Evolutionary conservation across 1,140 invertebrate genomes (phyloP).

Genomic region (Heliconius congener): DNA sequence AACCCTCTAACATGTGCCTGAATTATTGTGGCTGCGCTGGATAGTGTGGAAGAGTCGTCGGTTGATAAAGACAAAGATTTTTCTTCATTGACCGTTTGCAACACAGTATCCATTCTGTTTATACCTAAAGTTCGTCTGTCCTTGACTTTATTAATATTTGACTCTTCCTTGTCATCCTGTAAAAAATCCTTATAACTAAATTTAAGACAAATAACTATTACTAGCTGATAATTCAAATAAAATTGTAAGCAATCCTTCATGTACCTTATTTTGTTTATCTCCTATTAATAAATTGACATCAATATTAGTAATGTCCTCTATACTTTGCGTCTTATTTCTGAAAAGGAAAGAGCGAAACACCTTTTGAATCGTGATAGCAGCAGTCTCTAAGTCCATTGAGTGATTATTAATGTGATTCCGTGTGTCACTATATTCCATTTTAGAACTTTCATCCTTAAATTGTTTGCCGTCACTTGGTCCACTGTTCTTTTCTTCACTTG

Average conservation of each 20-base stretch:
- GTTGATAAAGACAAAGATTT: constrained; percentile 75
- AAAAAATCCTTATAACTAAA: background rate
- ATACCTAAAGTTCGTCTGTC: constrained; percentile 62
- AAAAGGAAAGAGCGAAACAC: constrained; percentile 74
- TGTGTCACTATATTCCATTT: constrained; percentile 20
- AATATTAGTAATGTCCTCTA: constrained; percentile 61
- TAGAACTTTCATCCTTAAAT: background rate
- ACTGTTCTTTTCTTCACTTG: background rate
- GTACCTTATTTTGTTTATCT: constrained; percentile 57
- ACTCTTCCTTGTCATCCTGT: constrained; percentile 48
- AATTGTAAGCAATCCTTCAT: background rate
- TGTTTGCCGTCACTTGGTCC: background rate
- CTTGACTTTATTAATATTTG: constrained; percentile 48
- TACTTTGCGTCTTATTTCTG: constrained; percentile 68
- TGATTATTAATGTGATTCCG: constrained; percentile 34
- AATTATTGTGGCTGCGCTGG: constrained; percentile 73
- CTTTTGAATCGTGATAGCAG: constrained; percentile 76
- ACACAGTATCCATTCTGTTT: constrained; percentile 70
- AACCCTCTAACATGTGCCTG: constrained; percentile 74
- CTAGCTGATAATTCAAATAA: background rate
- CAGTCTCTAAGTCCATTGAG: constrained; percentile 73
- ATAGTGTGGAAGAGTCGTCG: constrained; percentile 73
- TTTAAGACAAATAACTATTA: constrained; percentile 12
- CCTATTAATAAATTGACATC: constrained; percentile 57
- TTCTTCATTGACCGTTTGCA: constrained; percentile 78